Conservation (phyloP, 2,888 invertebrate species). For the Sinotaia quadrata region DNA sequence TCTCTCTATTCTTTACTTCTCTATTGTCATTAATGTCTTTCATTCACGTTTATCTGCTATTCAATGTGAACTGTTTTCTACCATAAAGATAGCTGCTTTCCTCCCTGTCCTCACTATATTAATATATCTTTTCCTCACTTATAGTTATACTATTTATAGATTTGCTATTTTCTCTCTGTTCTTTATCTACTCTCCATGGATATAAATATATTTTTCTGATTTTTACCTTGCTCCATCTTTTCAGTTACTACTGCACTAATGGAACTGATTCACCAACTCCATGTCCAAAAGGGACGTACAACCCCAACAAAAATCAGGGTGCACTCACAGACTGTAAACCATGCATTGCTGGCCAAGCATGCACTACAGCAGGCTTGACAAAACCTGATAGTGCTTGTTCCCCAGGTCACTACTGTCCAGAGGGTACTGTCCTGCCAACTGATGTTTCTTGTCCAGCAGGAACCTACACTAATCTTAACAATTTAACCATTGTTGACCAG, state of each 20-base stretch:
- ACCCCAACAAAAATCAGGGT: conserved; percentile 48
- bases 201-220: too few relatives aligned
- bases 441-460: conserved; percentile 68
- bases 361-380: conserved; percentile 59
- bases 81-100: too few relatives aligned
- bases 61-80: too few relatives aligned
- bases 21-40: too few relatives aligned
- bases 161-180: too few relatives aligned
- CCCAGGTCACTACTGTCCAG: conserved; percentile 69
- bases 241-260: conserved; percentile 45
- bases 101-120: too few relatives aligned
- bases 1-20: too few relatives aligned
- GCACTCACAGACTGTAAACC: conserved; percentile 47
- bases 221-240: too few relatives aligned
- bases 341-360: conserved; percentile 64
- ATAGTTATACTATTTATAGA: too few relatives aligned
- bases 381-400: conserved; percentile 63
- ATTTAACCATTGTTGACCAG: conserved; percentile 63
- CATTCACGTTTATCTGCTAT: too few relatives aligned
- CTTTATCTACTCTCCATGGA: too few relatives aligned
- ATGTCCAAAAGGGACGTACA: conserved; percentile 65
- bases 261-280: conserved; percentile 55
- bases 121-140: too few relatives aligned
- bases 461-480: conserved; percentile 62
- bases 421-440: conserved; percentile 59